Evolutionary conservation across 2,113 vertebrate genomes (phyloP).

Genomic region (Pygathrix nemaeus): DNA sequence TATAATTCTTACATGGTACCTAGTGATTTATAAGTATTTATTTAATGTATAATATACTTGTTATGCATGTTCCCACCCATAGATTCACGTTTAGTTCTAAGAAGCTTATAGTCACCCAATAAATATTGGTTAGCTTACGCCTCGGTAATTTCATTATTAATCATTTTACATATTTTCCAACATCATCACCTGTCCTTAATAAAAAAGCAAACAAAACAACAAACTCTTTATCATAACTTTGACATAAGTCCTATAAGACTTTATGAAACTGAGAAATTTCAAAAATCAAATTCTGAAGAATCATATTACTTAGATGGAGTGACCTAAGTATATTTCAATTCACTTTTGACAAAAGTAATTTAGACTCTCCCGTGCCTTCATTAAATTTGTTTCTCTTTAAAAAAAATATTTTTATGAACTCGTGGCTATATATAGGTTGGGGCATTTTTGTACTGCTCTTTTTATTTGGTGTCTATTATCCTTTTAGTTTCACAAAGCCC

Average conservation of each 20-base stretch:
- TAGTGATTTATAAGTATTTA: neutral
- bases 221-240: neutral
- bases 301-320: neutral
- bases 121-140: neutral
- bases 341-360: neutral
- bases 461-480: neutral
- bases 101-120: neutral
- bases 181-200: neutral
- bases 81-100: neutral
- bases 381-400: neutral
- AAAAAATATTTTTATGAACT: neutral
- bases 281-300: slow-evolving; percentile 18
- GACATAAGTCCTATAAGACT: neutral
- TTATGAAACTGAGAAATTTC: neutral
- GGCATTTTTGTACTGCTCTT: neutral
- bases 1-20: neutral
- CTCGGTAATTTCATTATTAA: neutral
- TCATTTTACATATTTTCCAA: neutral
- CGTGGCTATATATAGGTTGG: neutral
- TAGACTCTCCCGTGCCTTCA: neutral
- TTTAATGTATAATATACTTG: neutral
- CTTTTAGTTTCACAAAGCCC: neutral
- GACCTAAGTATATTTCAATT: neutral
- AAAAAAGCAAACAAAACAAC: neutral
- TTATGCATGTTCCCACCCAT: neutral